A percentile compares a stretch with the other conserved stretches of the same genome.
phyloP scores from a whole-genome alignment of 2,113 vertebrate species.

The Catharus fuscescens region DNA sequence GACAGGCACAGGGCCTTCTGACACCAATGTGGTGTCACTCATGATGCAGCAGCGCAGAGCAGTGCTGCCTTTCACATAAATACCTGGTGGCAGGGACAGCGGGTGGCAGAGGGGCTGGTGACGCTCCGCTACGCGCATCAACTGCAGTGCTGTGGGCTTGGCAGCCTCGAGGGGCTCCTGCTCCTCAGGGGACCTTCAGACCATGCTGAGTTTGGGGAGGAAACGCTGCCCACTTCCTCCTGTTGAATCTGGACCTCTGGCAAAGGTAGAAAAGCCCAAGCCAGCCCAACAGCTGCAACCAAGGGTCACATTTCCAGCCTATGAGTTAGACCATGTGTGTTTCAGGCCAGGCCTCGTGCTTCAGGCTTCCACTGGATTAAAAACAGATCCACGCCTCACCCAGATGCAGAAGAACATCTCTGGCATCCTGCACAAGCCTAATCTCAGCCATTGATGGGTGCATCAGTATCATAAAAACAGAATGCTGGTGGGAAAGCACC shows the following conservation, averaged over 20 bases:
- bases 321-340: neutral
- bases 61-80: rapidly evolving
- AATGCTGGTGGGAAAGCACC: neutral
- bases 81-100: rapidly evolving
- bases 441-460: neutral
- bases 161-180: neutral
- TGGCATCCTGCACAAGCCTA: neutral
- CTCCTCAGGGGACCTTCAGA: neutral
- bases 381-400: rapidly evolving
- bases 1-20: neutral
- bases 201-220: neutral
- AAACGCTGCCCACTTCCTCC: neutral
- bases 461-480: rapidly evolving
- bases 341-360: neutral
- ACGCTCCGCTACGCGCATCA: rapidly evolving
- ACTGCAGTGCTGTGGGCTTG: rapidly evolving
- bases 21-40: rapidly evolving
- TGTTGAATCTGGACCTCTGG: neutral
- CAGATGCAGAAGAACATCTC: rapidly evolving
- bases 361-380: neutral
- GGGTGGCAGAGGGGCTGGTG: neutral
- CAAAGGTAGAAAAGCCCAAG: neutral
- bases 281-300: rapidly evolving
- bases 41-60: rapidly evolving
- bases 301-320: rapidly evolving